Evolutionary conservation across 2,888 invertebrate genomes (phyloP).

Genomic region (Microdon myrmicae): DNA sequence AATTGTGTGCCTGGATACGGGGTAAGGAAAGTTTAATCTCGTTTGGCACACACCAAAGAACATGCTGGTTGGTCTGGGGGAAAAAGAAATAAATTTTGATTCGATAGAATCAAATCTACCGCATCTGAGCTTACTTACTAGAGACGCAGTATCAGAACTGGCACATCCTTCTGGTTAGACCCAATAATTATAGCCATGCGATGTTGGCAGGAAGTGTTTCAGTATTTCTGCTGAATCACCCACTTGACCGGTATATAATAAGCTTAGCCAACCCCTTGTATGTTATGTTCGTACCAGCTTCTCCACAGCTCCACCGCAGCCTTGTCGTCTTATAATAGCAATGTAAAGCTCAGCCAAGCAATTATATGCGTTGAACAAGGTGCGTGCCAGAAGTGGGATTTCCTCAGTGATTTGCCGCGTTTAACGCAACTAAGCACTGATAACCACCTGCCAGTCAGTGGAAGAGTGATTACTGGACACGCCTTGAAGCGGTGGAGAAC

Average conservation of each 20-base stretch:
- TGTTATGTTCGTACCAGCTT: too few species aligned
- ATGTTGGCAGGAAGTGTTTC: slow-evolving; percentile 34
- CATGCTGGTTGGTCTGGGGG: not conserved
- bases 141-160: not conserved
- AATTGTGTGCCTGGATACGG: too few species aligned
- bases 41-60: slow-evolving; percentile 7
- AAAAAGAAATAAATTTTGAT: slow-evolving; percentile 40
- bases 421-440: slow-evolving; percentile 47
- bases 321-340: too few species aligned
- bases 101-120: slow-evolving; percentile 42
- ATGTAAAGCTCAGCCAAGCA: slow-evolving; percentile 42
- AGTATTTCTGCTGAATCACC: slow-evolving; percentile 43
- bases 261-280: too few species aligned
- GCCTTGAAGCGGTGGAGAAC: slow-evolving; percentile 17
- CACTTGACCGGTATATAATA: slow-evolving; percentile 9
- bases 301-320: too few species aligned
- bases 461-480: slow-evolving; percentile 41
- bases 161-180: slow-evolving; percentile 34
- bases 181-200: slow-evolving; percentile 45
- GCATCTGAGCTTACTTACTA: slow-evolving; percentile 7
- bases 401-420: slow-evolving; percentile 47
- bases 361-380: slow-evolving; percentile 42
- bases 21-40: slow-evolving; percentile 36
- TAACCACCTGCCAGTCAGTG: slow-evolving; percentile 40
- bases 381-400: slow-evolving; percentile 49